Base-by-base conservation (phyloP, 2,797 vertebrate species). In the Mus minutoides region DNA sequence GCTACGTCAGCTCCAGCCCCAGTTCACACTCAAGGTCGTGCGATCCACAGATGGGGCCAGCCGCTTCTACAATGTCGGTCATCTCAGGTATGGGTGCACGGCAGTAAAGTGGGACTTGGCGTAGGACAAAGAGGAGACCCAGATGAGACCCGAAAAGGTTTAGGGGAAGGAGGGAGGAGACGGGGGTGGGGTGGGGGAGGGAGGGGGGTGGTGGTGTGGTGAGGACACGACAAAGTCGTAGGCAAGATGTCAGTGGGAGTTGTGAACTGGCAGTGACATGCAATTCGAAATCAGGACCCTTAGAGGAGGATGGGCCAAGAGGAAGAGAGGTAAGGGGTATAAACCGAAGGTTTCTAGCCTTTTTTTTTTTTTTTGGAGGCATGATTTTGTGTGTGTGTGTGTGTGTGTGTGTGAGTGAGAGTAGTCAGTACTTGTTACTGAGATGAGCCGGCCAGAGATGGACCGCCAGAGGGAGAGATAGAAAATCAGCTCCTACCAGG, bases 1-100 rank as follows among this genome's bases (percentile, higher is more conserved):
- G 98, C 98, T 99, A 40, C 98, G 99, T 0, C 99, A 99, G 97
- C 99, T 99, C 31, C 99, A 99, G 98, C 99, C 99, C 0, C 99
- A 99, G 96, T 99, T 99, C 97, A 99, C 99, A 11, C 99, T 99
- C 92, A 99, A 99, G 96, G 99, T 99, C 34, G 99, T 99, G 31
- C 98, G 99, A 88, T 99, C 99, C 91, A 99, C 99, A 0, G 99
- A 99, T 0, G 99, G 99, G 0, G 99, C 99, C 97, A 99, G 99
- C 97, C 99, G 98, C 97, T 99, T 99, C 98, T 99, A 99, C 98
- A 99, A 99, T 6, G 98, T 99, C 1, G 99, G 99, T 0, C 99
- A 99, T 90, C 99, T 99, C 98, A 99, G 99, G 99, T 99, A 93
- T 0, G 90, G 49, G 83, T 2, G 1, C 11, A 0, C 26, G 71